A percentile compares a stretch with the other conserved stretches of the same genome.
These are phyloP conservation scores for Arvicanthis niloticus DNA, from an alignment of 2,113 vertebrate species.

Conservation along the genomic window DNA sequence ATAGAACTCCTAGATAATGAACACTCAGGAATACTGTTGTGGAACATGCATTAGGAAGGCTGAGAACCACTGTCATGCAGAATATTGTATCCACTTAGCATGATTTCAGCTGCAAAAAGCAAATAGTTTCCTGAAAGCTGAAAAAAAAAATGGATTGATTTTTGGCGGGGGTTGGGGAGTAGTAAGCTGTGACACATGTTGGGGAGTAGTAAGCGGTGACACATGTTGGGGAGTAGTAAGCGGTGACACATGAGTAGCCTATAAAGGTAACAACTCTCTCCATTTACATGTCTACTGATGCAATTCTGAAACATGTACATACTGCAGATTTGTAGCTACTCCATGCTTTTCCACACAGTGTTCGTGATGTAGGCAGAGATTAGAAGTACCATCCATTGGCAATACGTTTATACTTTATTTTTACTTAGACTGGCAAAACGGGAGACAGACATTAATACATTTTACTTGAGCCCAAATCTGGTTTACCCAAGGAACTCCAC, in stretches of 20 bases:
- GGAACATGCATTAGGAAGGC: too few relatives aligned
- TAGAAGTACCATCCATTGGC: background rate
- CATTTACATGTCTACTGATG: background rate
- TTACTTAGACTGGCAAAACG: background rate
- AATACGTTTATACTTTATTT: constrained; percentile 8
- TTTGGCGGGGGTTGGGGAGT: background rate
- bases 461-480: background rate
- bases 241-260: background rate
- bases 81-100: background rate
- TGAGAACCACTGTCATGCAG: background rate
- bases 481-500: background rate
- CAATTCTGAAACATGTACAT: background rate
- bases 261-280: background rate
- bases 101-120: constrained; percentile 31
- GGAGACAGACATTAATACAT: background rate
- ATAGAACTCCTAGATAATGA: too few relatives aligned
- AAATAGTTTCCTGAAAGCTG: constrained; percentile 22
- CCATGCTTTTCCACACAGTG: background rate
- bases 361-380: constrained; percentile 14
- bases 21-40: too few relatives aligned
- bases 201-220: background rate
- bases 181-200: background rate
- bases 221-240: background rate
- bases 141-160: constrained; percentile 36
- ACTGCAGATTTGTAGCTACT: background rate